Percentiles rank a stretch among this genome's conserved stretches.
phyloP scores from a whole-genome alignment of 2,797 vertebrate genomes.

The Thunnus albacares region DNA sequence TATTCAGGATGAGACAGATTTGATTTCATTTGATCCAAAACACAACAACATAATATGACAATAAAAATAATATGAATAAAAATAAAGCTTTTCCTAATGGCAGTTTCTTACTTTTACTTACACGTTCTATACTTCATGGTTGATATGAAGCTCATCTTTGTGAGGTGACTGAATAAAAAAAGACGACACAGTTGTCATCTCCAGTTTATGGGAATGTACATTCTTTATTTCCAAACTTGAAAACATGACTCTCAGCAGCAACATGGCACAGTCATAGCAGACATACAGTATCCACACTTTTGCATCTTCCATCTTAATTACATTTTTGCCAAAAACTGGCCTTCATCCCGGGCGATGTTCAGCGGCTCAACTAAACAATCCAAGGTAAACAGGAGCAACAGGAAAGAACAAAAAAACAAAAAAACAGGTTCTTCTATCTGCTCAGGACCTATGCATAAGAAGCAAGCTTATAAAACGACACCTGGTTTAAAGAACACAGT shows the following conservation, averaged over 20 bases:
- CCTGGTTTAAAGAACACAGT: slow-evolving; percentile 34
- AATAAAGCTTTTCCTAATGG: not conserved
- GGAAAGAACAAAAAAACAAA: not conserved
- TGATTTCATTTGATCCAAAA: slow-evolving; percentile 1
- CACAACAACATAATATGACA: not conserved
- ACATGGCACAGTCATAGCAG: slow-evolving; percentile 64
- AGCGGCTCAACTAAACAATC: slow-evolving; percentile 27
- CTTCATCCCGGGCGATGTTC: slow-evolving; percentile 25
- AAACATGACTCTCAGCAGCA: slow-evolving; percentile 74
- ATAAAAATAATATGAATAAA: not conserved
- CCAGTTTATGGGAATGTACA: slow-evolving; percentile 71
- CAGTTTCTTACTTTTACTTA: not conserved
- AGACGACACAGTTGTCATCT: slow-evolving; percentile 6
- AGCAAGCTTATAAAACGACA: slow-evolving; percentile 18
- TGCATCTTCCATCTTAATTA: slow-evolving; percentile 33
- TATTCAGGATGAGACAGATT: not conserved
- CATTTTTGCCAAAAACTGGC: slow-evolving; percentile 31
- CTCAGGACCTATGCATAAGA: slow-evolving; percentile 28
- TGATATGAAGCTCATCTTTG: not conserved
- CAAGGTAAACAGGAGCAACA: not conserved
- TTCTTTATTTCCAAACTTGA: slow-evolving; percentile 84
- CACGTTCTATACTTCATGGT: too few species aligned
- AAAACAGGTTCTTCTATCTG: slow-evolving; percentile 3
- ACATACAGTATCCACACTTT: slow-evolving; percentile 46
- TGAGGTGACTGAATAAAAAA: slow-evolving; percentile 44